A percentile compares a stretch with the other conserved stretches of the same genome.
Evolutionary conservation across 2,113 vertebrate species (phyloP).

Genomic region (Rhabdomys dilectus): DNA sequence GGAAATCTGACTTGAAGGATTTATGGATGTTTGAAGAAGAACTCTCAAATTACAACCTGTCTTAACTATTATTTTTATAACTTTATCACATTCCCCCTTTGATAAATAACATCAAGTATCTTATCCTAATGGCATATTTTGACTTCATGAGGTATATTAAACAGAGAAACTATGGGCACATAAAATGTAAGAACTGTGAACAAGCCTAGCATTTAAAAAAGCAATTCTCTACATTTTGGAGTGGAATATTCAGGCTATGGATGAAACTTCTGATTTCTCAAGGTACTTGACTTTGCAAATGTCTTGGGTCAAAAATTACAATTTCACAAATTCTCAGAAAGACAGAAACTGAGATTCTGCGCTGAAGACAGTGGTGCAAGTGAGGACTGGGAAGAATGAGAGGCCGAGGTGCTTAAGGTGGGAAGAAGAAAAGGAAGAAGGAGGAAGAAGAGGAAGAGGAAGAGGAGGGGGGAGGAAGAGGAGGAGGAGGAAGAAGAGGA

Average conservation of each 20-base stretch:
- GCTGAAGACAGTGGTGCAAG: not conserved
- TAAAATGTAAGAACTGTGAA: slow-evolving; percentile 36
- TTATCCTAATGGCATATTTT: slow-evolving; percentile 25
- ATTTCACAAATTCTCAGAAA: slow-evolving; percentile 44
- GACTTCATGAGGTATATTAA: slow-evolving; percentile 40
- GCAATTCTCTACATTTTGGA: not conserved
- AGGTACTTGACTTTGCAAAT: not conserved
- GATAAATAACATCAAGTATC: slow-evolving; percentile 32
- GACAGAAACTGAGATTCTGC: slow-evolving; percentile 26
- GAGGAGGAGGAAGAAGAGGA: not conserved
- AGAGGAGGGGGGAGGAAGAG: too few species aligned
- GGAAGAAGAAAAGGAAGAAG: not conserved
- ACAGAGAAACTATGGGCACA: slow-evolving; percentile 17
- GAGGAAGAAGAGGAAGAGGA: too few species aligned
- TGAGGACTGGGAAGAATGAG: not conserved
- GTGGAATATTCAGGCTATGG: not conserved
- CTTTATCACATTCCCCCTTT: not conserved
- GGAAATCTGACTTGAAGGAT: slow-evolving; percentile 26
- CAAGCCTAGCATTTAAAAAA: not conserved
- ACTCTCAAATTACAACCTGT: slow-evolving; percentile 23
- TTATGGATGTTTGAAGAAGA: slow-evolving; percentile 63
- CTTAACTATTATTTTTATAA: slow-evolving; percentile 53
- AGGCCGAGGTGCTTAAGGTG: not conserved
- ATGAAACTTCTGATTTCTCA: not conserved
- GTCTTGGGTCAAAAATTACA: not conserved